Percentiles rank a stretch among this genome's conserved stretches.
Conservation (phyloP, 1,140 invertebrate species). For the Zophobas morio region DNA sequence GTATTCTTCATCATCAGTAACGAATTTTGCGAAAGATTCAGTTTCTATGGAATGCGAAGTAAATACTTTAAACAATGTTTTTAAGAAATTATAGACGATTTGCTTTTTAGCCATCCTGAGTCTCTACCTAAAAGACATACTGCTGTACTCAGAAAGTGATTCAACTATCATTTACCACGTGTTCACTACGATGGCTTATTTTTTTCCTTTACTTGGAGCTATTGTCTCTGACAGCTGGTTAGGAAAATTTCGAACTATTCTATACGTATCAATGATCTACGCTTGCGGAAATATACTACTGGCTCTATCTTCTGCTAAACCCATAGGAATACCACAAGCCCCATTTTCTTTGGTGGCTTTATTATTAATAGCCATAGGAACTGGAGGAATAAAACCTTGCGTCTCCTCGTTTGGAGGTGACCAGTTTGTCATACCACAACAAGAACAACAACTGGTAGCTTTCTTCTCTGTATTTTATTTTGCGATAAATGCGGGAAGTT, state of each 20-base stretch:
- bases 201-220: conserved; percentile 89
- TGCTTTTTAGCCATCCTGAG: conserved; percentile 83
- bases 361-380: conserved; percentile 89
- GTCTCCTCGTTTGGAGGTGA: conserved; percentile 98
- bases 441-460: conserved; percentile 80
- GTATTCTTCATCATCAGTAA: conserved; percentile 96
- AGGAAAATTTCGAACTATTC: conserved; percentile 90
- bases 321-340: conserved; percentile 70
- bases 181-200: conserved; percentile 88
- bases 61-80: conserved; percentile 67
- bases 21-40: conserved; percentile 98
- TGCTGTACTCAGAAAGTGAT: conserved; percentile 76
- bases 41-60: conserved; percentile 97
- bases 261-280: conserved; percentile 92
- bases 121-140: conserved; percentile 81
- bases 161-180: conserved; percentile 88
- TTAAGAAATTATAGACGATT: not conserved
- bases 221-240: conserved; percentile 90
- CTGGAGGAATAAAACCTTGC: conserved; percentile 98
- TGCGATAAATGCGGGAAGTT: conserved; percentile 92
- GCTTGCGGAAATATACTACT: conserved; percentile 88
- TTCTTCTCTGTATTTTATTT: conserved; percentile 97
- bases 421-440: conserved; percentile 89
- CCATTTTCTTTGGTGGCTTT: conserved; percentile 83
- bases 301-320: conserved; percentile 78